These are phyloP conservation scores for Carapus acus DNA, from an alignment of 2,797 vertebrate genomes.

Conservation along the genomic window DNA sequence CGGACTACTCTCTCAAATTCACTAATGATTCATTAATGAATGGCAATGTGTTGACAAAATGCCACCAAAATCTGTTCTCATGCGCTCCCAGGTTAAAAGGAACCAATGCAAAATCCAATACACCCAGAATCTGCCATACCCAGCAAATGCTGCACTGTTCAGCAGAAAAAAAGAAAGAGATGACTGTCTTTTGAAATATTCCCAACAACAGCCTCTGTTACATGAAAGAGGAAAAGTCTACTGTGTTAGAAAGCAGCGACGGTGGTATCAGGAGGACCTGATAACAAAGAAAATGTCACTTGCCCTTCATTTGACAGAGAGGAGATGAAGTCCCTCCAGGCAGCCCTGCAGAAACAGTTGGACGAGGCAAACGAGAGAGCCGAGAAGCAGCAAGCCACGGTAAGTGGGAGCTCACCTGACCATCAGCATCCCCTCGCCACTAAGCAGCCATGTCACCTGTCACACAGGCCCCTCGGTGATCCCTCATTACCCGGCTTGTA, in stretches of 20 bases:
- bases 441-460: slow-evolving; percentile 58
- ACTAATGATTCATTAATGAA: too few relatives aligned
- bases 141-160: too few relatives aligned
- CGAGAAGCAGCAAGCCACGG: slow-evolving; percentile 95
- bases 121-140: too few relatives aligned
- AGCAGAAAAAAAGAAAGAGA: too few relatives aligned
- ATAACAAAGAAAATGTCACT: slow-evolving; percentile 59
- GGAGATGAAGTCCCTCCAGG: slow-evolving; percentile 97
- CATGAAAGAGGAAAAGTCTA: slow-evolving; percentile 10
- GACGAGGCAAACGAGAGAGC: slow-evolving; percentile 90
- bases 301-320: slow-evolving; percentile 77
- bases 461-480: slow-evolving; percentile 46
- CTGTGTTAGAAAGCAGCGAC: slow-evolving; percentile 6
- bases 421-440: slow-evolving; percentile 38
- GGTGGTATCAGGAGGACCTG: slow-evolving; percentile 35
- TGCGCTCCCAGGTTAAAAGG: too few relatives aligned
- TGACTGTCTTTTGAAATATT: too few relatives aligned
- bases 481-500: slow-evolving; percentile 52
- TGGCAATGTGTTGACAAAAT: too few relatives aligned
- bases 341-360: slow-evolving; percentile 92
- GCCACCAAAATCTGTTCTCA: too few relatives aligned
- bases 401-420: slow-evolving; percentile 69
- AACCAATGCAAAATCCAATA: too few relatives aligned
- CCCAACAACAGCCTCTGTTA: neutral
- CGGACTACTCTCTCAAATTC: too few relatives aligned